These are phyloP conservation scores for Xenopus petersii DNA, from an alignment of 2,797 vertebrate species.

Conservation along the genomic window DNA sequence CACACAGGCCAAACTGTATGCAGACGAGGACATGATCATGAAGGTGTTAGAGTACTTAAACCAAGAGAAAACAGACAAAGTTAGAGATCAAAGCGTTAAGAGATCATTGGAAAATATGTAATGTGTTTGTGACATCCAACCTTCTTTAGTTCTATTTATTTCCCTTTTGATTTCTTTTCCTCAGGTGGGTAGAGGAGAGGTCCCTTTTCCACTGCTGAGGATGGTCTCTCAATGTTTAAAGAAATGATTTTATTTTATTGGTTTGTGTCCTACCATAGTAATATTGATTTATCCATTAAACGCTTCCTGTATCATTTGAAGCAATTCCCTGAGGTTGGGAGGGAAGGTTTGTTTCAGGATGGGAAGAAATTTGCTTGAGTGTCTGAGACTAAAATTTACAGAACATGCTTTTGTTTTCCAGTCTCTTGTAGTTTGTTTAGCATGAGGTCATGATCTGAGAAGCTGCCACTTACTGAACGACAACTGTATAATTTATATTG, in stretches of 20 bases:
- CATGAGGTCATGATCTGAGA: neutral
- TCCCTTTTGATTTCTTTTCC: slow-evolving; percentile 22
- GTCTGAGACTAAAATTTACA: neutral
- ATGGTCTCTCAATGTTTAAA: slow-evolving; percentile 17
- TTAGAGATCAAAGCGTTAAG: slow-evolving; percentile 74
- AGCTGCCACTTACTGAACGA: neutral
- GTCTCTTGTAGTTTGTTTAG: neutral
- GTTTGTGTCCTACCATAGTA: slow-evolving; percentile 11
- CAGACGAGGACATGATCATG: slow-evolving; percentile 81
- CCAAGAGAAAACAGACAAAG: slow-evolving; percentile 78
- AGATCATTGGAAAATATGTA: slow-evolving; percentile 76
- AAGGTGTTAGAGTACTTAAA: slow-evolving; percentile 84
- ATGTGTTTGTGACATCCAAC: slow-evolving; percentile 41
- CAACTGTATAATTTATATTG: too few species aligned
- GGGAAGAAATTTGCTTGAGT: neutral
- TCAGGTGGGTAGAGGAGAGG: slow-evolving; percentile 10
- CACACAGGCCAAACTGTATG: slow-evolving; percentile 69
- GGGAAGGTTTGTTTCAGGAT: neutral
- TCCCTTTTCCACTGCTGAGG: slow-evolving; percentile 7
- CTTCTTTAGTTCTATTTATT: slow-evolving; percentile 19
- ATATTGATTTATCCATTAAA: slow-evolving; percentile 7
- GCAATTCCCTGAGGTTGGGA: neutral
- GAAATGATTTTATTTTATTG: slow-evolving; percentile 7
- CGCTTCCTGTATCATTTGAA: neutral
- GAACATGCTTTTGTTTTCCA: neutral